Conservation (phyloP, 1,140 invertebrate genomes). For the Trinorchestia longiramus region DNA sequence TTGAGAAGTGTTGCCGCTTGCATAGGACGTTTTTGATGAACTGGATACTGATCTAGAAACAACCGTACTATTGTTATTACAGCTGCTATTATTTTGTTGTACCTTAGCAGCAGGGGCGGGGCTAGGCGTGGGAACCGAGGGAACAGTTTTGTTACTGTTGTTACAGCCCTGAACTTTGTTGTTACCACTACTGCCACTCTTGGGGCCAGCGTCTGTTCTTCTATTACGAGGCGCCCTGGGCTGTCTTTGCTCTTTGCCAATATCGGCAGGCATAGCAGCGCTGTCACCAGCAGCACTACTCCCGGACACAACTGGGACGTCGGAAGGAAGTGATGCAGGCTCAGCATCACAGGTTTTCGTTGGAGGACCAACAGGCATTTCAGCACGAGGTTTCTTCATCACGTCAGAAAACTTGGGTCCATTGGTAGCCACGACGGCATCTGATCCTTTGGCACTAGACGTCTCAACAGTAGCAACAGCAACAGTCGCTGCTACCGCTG, state of each 20-base stretch:
- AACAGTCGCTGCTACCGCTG: background rate
- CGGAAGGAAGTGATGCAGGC: background rate
- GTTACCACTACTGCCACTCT: background rate
- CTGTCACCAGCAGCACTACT: background rate
- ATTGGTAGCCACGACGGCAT: background rate
- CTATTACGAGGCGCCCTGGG: constrained; percentile 22
- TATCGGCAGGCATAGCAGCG: background rate
- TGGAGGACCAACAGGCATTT: background rate
- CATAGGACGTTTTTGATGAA: background rate
- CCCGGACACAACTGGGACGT: background rate
- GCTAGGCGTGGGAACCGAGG: background rate
- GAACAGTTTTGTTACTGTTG: background rate
- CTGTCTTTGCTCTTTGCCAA: constrained; percentile 22
- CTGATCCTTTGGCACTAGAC: background rate
- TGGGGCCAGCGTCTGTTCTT: background rate
- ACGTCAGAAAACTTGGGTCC: constrained; percentile 34
- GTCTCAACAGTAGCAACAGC: background rate
- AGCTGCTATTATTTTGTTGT: background rate
- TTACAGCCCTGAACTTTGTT: background rate
- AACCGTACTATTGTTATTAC: background rate
- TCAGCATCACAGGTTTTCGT: background rate
- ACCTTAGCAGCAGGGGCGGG: background rate
- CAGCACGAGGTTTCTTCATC: constrained; percentile 24
- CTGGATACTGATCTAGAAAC: background rate
- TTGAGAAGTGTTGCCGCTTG: background rate